phyloP scores from a whole-genome alignment of 1,140 invertebrate species.

The Drosophila funebris region DNA sequence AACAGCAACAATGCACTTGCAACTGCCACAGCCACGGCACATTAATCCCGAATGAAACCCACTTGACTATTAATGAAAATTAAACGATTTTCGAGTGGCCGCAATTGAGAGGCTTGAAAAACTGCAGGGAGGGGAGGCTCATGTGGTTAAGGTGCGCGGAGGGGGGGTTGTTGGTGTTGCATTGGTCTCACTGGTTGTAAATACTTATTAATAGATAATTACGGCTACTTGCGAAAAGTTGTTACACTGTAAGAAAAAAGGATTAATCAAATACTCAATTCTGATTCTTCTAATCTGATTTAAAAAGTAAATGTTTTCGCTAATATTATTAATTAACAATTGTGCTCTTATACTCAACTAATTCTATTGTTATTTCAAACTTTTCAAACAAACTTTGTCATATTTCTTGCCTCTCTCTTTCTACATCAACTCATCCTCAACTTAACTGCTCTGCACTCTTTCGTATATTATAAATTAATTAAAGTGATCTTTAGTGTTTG shows the following conservation, averaged over 20 bases:
- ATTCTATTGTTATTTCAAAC: too few relatives aligned
- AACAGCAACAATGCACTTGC: constrained; percentile 47
- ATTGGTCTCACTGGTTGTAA: background rate
- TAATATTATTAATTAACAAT: too few relatives aligned
- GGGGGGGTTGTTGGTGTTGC: background rate
- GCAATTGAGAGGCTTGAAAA: constrained; percentile 33
- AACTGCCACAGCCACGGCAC: constrained; percentile 48
- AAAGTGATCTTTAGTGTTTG: too few relatives aligned
- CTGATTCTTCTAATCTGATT: too few relatives aligned
- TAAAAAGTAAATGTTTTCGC: too few relatives aligned
- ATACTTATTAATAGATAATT: constrained; percentile 27
- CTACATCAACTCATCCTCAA: too few relatives aligned
- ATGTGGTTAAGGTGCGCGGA: background rate
- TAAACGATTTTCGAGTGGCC: constrained; percentile 72
- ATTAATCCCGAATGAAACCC: constrained; percentile 71
- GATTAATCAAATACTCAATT: too few relatives aligned
- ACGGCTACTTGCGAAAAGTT: background rate
- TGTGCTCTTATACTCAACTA: too few relatives aligned
- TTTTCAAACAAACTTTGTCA: too few relatives aligned
- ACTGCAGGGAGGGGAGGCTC: background rate
- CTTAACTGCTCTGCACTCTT: too few relatives aligned
- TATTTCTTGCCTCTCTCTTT: too few relatives aligned
- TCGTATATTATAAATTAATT: too few relatives aligned
- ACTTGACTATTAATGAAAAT: constrained; percentile 74
- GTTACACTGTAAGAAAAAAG: background rate